A percentile compares a stretch with the other conserved stretches of the same genome.
Evolutionary conservation across 2,797 vertebrate genomes (phyloP).

Genomic region (Silurus lanzhouensis): DNA sequence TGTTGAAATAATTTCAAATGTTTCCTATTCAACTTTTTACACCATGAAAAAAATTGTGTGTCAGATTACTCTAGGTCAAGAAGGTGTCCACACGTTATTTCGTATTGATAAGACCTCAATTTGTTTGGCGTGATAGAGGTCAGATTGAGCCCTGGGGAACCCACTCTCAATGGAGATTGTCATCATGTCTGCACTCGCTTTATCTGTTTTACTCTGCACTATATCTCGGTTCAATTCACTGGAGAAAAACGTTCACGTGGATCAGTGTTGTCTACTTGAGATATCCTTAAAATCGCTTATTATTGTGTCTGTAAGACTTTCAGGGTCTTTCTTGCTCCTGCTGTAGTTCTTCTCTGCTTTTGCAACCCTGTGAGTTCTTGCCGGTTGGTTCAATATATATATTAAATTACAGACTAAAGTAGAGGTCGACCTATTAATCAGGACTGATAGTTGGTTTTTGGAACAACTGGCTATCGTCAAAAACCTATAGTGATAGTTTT

Average conservation of each 20-base stretch:
- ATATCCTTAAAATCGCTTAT: not conserved
- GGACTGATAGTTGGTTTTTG: too few relatives aligned
- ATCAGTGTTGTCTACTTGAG: not conserved
- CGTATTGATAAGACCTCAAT: conserved; percentile 14
- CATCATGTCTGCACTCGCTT: conserved; percentile 2
- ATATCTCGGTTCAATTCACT: not conserved
- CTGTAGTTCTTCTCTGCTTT: not conserved
- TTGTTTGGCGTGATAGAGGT: conserved; percentile 39
- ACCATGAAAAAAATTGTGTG: not conserved
- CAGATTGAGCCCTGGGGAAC: not conserved
- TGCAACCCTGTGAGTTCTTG: not conserved
- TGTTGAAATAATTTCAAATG: not conserved
- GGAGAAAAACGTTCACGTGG: not conserved
- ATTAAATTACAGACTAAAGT: too few relatives aligned
- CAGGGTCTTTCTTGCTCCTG: not conserved
- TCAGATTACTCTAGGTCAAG: not conserved
- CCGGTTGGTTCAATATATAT: not conserved
- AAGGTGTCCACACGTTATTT: not conserved
- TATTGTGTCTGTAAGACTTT: not conserved
- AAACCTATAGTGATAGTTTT: too few relatives aligned
- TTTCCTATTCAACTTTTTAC: not conserved
- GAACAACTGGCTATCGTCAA: too few relatives aligned
- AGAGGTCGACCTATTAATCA: too few relatives aligned
- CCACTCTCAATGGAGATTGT: not conserved
- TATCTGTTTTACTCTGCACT: conserved; percentile 3